Conservation (phyloP, 1,140 invertebrate genomes). For the Orchesella cincta region DNA sequence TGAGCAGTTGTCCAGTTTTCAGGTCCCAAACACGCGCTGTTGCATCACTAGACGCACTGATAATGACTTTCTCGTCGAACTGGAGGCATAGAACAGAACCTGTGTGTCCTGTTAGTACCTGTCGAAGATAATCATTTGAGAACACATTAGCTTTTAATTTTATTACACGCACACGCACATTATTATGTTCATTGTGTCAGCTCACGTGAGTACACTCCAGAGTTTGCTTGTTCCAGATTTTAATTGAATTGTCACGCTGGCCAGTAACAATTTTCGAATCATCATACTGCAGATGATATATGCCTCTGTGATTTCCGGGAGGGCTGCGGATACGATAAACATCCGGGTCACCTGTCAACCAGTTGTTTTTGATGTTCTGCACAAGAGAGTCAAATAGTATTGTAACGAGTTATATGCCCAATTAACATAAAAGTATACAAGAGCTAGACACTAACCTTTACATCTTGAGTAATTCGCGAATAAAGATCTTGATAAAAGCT, state of each 20-base stretch:
- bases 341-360: constrained; percentile 93
- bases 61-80: constrained; percentile 98
- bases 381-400: constrained; percentile 50
- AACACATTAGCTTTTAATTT: neutral
- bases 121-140: constrained; percentile 35
- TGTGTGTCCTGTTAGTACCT: constrained; percentile 93
- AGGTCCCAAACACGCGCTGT: constrained; percentile 94
- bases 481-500: constrained; percentile 93
- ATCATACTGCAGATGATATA: constrained; percentile 99
- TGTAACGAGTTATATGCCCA: constrained; percentile 9
- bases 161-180: too few relatives aligned
- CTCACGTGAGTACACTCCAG: constrained; percentile 82
- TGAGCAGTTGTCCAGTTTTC: constrained; percentile 88
- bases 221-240: constrained; percentile 92
- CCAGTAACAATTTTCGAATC: constrained; percentile 99
- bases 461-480: constrained; percentile 88
- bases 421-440: neutral
- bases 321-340: constrained; percentile 97
- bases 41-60: constrained; percentile 95
- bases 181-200: too few relatives aligned
- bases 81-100: constrained; percentile 97
- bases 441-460: constrained; percentile 66
- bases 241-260: constrained; percentile 98
- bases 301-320: constrained; percentile 96
- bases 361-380: constrained; percentile 95